Evolutionary conservation across 2,113 vertebrate species (phyloP), one percentile per base, ranked within the genome.

Genomic region (Leucosticte australis): DNA sequence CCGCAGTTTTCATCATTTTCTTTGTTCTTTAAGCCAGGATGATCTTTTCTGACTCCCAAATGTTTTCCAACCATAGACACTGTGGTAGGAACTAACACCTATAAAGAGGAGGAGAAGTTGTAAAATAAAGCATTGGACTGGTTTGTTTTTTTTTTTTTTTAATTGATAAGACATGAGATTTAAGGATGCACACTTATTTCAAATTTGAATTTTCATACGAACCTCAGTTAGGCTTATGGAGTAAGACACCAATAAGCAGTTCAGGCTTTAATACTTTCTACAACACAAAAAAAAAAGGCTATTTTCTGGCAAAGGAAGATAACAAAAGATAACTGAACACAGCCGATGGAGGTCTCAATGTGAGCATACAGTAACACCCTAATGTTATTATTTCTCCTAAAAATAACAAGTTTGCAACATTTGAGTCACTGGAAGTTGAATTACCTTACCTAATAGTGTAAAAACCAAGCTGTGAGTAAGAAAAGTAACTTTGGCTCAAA

Each of bases 61-160:
- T 99, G 99, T 92, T 99, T 99, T 92, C 98, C 99, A 97, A 99
- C 98, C 97, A 99, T 98, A 41, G 99, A 97, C 92, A 99, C 97
- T 4, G 99, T 96, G 23, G 99, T 98, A 33, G 98, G 98, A 88
- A 99, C 97, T 94, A 99, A 98, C 12, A 99, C 98, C 98, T 99
- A 94, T 27, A 68, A 71, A 87, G 64, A 90, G n/a, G 6, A 96
- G 7, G 19, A 89, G 7, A 71, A 9, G 8, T 30, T 52, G 9
- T 67, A 70, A 95, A 88, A 76, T 39, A 44, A 63, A 83, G 50
- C 6, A 11, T 20, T 73, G 60, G 11, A 13, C 6, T 42, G 41
- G 7, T n/a, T n/a, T 24, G 11, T 1, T 8, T 35, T 31, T 23
- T 14, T 23, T 14, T 46, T 37, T 86, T 77, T 86, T 77, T 35